Evolutionary conservation across 2,888 invertebrate species (phyloP).

Genomic region (Labia minor): DNA sequence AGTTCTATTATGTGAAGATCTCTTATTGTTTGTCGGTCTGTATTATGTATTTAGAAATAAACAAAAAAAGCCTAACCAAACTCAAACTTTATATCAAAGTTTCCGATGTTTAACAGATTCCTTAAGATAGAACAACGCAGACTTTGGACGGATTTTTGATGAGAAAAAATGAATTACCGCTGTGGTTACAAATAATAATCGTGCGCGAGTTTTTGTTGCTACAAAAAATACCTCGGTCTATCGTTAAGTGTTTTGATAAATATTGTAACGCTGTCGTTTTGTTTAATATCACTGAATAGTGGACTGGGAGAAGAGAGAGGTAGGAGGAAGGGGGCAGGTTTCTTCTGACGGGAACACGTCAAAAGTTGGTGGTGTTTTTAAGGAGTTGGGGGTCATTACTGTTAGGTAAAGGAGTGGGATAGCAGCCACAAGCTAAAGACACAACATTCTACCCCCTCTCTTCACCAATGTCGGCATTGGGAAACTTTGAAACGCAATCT

Average conservation of each 20-base stretch:
- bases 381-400: neutral
- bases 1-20: too few relatives aligned
- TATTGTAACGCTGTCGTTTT: neutral
- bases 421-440: neutral
- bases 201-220: neutral
- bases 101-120: neutral
- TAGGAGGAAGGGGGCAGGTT: too few relatives aligned
- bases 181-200: slow-evolving; percentile 7
- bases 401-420: neutral
- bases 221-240: neutral
- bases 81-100: neutral
- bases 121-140: neutral
- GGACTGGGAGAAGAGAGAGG: too few relatives aligned
- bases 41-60: neutral
- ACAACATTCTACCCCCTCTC: neutral
- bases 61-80: neutral
- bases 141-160: too few relatives aligned
- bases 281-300: neutral
- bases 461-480: neutral
- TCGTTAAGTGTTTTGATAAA: neutral
- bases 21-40: too few relatives aligned
- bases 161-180: neutral
- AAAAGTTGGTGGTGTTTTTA: neutral
- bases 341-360: neutral
- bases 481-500: slow-evolving; percentile 13